phyloP scores from a whole-genome alignment of 1,140 invertebrate genomes.

The Dendrolimus kikuchii region DNA sequence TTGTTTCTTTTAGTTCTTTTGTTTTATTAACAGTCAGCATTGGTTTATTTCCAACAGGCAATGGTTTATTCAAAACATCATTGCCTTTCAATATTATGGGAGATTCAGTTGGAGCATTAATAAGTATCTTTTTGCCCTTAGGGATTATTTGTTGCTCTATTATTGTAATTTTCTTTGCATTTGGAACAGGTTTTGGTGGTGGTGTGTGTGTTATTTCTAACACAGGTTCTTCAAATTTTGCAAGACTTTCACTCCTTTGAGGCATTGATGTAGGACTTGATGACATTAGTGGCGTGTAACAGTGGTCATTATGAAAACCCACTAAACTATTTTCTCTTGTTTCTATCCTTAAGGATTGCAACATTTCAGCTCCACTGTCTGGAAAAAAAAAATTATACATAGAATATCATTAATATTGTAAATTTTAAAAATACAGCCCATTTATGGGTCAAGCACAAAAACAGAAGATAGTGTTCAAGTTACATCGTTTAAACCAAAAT shows the following conservation, averaged over 20 bases:
- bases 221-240: slow-evolving; percentile 51
- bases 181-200: slow-evolving; percentile 55
- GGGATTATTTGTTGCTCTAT: slow-evolving; percentile 66
- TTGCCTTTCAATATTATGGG: slow-evolving; percentile 57
- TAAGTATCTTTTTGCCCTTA: slow-evolving; percentile 65
- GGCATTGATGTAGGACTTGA: slow-evolving; percentile 60
- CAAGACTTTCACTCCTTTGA: slow-evolving; percentile 40
- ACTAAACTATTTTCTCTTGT: slow-evolving; percentile 65
- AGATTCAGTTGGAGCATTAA: slow-evolving; percentile 47
- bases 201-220: slow-evolving; percentile 58
- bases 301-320: slow-evolving; percentile 78
- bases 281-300: slow-evolving; percentile 76
- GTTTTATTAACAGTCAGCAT: no score
- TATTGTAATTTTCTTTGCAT: slow-evolving; percentile 67
- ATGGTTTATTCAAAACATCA: slow-evolving; percentile 56
- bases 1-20: slow-evolving; percentile 34
- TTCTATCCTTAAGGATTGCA: slow-evolving; percentile 66
- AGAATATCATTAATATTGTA: not conserved
- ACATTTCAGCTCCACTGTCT: slow-evolving; percentile 71
- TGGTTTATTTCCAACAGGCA: slow-evolving; percentile 32
- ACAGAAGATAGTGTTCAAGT: no score
- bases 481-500: no score
- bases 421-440: no score
- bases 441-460: no score
- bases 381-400: slow-evolving; percentile 14